Evolutionary conservation across 1,140 invertebrate genomes (phyloP).

Genomic region (Papilio xuthus): DNA sequence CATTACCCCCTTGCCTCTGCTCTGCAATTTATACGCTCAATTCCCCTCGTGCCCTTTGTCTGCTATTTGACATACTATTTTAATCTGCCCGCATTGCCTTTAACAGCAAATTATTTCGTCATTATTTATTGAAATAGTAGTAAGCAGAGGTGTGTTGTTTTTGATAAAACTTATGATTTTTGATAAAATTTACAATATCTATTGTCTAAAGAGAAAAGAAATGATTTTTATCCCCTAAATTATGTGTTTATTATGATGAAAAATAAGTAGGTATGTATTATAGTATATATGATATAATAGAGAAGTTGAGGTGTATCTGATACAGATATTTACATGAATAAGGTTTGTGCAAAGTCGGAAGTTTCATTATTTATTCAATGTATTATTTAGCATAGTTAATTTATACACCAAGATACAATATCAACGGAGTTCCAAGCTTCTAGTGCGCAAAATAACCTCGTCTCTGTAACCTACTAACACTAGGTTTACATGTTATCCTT

Average conservation of each 20-base stretch:
- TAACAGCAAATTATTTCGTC: not conserved
- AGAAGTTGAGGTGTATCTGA: not conserved
- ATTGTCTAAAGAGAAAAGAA: too few relatives aligned
- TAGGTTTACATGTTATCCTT: not conserved
- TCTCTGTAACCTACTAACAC: not conserved
- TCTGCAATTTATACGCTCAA: constrained; percentile 23
- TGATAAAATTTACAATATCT: too few relatives aligned
- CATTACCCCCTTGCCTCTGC: constrained; percentile 15
- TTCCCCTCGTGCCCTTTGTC: constrained; percentile 12
- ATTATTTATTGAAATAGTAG: not conserved
- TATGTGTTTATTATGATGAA: too few relatives aligned
- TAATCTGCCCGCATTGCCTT: not conserved
- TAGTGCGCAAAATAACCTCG: not conserved
- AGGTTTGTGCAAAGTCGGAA: not conserved
- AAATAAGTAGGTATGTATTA: too few relatives aligned
- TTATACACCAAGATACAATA: constrained; percentile 4
- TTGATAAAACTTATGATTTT: too few relatives aligned
- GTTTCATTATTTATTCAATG: constrained; percentile 5
- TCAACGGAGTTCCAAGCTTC: not conserved
- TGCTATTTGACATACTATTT: constrained; percentile 6
- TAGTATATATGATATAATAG: too few relatives aligned
- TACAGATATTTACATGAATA: not conserved
- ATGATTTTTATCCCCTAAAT: too few relatives aligned
- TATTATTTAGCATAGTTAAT: constrained; percentile 5
- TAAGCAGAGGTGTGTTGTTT: not conserved